These are phyloP conservation scores for Labroides dimidiatus DNA, from an alignment of 2,797 vertebrate species.

Conservation along the genomic window DNA sequence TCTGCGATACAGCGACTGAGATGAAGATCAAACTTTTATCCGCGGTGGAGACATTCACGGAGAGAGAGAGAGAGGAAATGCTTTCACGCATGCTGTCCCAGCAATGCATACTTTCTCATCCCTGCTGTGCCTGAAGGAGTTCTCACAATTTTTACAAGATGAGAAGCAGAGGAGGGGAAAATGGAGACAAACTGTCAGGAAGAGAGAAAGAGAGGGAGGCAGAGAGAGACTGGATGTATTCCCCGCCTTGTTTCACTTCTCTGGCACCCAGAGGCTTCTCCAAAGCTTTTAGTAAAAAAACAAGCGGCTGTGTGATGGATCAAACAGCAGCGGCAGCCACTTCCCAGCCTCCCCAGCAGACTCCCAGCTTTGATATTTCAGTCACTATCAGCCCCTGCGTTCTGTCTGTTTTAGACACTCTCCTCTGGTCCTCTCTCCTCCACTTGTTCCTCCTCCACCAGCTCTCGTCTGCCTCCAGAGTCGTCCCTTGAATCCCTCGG, in stretches of 20 bases:
- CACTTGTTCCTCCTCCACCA: constrained; percentile 17
- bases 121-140: constrained; percentile 70
- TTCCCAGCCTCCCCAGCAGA: constrained; percentile 72
- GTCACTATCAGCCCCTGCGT: constrained; percentile 65
- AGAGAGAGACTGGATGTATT: constrained; percentile 53
- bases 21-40: constrained; percentile 63
- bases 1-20: constrained; percentile 38
- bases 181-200: constrained; percentile 50
- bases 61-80: constrained; percentile 54
- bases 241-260: constrained; percentile 67
- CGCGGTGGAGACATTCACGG: constrained; percentile 43
- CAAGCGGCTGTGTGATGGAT: constrained; percentile 74
- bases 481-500: constrained; percentile 3
- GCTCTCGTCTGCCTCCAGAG: constrained; percentile 2
- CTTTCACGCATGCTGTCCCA: constrained; percentile 50
- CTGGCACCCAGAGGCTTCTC: constrained; percentile 73
- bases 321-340: constrained; percentile 73
- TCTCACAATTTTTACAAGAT: constrained; percentile 74
- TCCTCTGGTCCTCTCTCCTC: constrained; percentile 38
- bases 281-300: constrained; percentile 80
- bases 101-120: constrained; percentile 56
- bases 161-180: constrained; percentile 57
- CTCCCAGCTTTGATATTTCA: constrained; percentile 78
- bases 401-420: constrained; percentile 55
- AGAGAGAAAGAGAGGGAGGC: not conserved